Conservation (phyloP, 2,113 vertebrate species). For the Muscicapa adusta region DNA sequence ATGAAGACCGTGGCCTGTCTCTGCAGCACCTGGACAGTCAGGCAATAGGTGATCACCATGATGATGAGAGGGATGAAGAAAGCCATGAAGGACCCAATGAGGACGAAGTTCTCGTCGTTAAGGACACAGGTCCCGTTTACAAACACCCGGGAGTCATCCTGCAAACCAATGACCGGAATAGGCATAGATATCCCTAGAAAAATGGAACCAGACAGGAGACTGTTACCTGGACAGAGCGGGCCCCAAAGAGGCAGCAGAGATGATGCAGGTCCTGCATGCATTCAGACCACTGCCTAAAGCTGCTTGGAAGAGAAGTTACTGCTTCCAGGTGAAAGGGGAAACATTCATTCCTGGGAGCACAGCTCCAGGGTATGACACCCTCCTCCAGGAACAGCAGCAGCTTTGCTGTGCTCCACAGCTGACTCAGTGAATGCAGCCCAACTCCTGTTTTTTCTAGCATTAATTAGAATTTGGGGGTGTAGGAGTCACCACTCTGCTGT, state of each 20-base stretch:
- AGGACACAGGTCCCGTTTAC: conserved; percentile 89
- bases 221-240: rapidly evolving
- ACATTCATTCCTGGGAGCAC: background rate
- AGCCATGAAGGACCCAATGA: conserved; percentile 95
- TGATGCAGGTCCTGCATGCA: background rate
- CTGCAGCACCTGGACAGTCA: conserved; percentile 91
- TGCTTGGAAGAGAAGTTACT: background rate
- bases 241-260: background rate
- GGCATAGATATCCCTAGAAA: conserved; percentile 88
- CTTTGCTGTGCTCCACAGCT: background rate
- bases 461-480: background rate
- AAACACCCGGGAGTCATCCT: conserved; percentile 89
- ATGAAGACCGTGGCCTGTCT: conserved; percentile 91
- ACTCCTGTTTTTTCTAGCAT: background rate
- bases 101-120: conserved; percentile 93
- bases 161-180: conserved; percentile 93
- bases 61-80: conserved; percentile 98
- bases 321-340: background rate
- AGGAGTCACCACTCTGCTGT: background rate
- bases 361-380: background rate
- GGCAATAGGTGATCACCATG: conserved; percentile 95
- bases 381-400: background rate
- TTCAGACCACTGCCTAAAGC: background rate
- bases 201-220: background rate
- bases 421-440: rapidly evolving